Evolutionary conservation across 92 coral and sea anemone genomes (phyloP), one percentile per base, ranked within the genome.

Genomic region (Epizoanthus scotinus): DNA sequence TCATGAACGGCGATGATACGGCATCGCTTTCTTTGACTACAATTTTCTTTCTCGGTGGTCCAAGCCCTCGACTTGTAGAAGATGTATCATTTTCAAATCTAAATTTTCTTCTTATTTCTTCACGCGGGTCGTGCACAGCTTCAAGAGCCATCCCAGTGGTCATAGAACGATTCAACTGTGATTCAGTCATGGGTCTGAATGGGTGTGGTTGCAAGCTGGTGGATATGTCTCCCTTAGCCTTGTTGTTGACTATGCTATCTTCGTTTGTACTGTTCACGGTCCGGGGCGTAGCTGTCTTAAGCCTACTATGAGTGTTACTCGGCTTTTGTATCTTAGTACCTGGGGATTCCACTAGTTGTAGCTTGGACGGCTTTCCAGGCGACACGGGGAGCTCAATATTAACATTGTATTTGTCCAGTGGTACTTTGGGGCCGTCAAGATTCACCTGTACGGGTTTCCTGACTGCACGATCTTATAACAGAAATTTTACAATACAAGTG

Each of bases 331-430:
- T 53, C 31, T 36, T 4, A 0, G 67, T 22, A 21, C 34, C 34
- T n/a, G 81, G 27, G 21, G 58, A 44, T 34, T 75, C 69, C 14
- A 18, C 81, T 19, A 75, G 38, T 20, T 75, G 81, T 38, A 75
- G 68, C 15, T 22, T 75, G 36, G 81, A 75, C 21, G 81, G 81
- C 25, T 75, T 36, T 55, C 67, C 47, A 22, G 81, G 81, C 57
- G 81, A 75, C 81, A 75, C 60, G 26, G 81, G 81, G 62, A 75
- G 81, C 8, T 75, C 38, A 18, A 75, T 73, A 21, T 31, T 55
- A 21, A 42, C 65, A 54, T 27, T 19, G 14, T 22, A 22, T 75
- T 25, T 75, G 54, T 40, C 66, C 26, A 13, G 81, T 17, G 34
- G 57, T 8, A 47, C 22, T 59, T 60, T 59, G 5, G 68, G 81